Evolutionary conservation across 2,888 invertebrate species (phyloP).

Genomic region (Netelia inedita): DNA sequence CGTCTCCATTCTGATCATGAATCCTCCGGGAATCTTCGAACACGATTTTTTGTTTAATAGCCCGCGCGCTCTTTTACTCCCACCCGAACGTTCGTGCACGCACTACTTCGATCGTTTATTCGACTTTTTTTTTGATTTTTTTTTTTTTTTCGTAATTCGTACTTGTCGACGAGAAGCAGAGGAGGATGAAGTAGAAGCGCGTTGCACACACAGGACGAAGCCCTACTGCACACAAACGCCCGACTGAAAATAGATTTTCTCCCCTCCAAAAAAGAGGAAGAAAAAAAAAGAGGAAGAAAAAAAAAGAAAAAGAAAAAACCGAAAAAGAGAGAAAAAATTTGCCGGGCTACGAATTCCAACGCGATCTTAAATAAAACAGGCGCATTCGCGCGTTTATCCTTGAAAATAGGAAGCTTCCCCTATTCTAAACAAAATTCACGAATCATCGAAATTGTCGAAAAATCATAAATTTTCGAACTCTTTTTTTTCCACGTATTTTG

Average conservation of each 20-base stretch:
- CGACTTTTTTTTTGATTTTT: slow-evolving; percentile 23
- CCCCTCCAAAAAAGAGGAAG: slow-evolving; percentile 42
- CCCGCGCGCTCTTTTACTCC: slow-evolving; percentile 9
- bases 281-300: slow-evolving; percentile 29
- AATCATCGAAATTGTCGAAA: not conserved
- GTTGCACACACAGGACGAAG: slow-evolving; percentile 49
- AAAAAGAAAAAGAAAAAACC: slow-evolving; percentile 11
- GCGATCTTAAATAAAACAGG: slow-evolving; percentile 41
- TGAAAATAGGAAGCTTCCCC: not conserved
- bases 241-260: slow-evolving; percentile 67
- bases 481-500: not conserved
- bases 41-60: slow-evolving; percentile 25
- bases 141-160: slow-evolving; percentile 32
- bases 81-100: slow-evolving; percentile 10
- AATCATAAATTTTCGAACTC: not conserved
- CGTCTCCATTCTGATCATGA: slow-evolving; percentile 75
- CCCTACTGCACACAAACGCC: slow-evolving; percentile 41
- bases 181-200: slow-evolving; percentile 23
- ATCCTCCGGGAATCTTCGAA: slow-evolving; percentile 42
- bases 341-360: slow-evolving; percentile 58
- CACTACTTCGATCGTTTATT: slow-evolving; percentile 30
- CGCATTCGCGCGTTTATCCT: not conserved
- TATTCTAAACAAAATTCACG: not conserved
- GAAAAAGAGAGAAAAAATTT: slow-evolving; percentile 28
- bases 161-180: slow-evolving; percentile 25